These are phyloP conservation scores for Conomelus anceps DNA, from an alignment of 2,888 invertebrate genomes.

Conservation along the genomic window DNA sequence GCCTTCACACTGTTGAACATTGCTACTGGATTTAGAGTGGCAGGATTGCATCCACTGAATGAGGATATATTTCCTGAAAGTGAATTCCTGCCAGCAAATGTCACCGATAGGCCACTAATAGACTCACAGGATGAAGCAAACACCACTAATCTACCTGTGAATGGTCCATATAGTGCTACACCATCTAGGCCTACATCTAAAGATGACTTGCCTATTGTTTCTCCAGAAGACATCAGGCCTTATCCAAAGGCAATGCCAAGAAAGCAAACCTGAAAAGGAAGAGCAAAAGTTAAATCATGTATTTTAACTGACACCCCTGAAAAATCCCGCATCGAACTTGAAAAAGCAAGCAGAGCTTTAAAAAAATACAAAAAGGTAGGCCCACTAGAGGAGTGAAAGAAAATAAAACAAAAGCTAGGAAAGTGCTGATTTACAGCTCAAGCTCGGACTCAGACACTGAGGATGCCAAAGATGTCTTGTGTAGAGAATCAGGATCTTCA, in stretches of 20 bases:
- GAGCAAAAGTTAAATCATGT: neutral
- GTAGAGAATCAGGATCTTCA: too few relatives aligned
- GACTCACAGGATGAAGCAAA: too few relatives aligned
- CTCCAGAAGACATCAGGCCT: neutral
- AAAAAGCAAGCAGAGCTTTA: too few relatives aligned
- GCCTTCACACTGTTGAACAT: slow-evolving; percentile 20
- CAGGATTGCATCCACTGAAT: slow-evolving; percentile 18
- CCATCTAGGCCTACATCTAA: too few relatives aligned
- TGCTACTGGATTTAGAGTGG: slow-evolving; percentile 19
- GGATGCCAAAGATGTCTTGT: too few relatives aligned
- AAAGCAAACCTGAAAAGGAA: neutral
- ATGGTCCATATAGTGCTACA: too few relatives aligned
- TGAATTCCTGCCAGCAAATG: slow-evolving; percentile 16
- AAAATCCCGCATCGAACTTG: too few relatives aligned
- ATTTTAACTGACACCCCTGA: neutral
- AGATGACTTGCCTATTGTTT: neutral
- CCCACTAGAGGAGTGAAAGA: neutral
- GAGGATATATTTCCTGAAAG: slow-evolving; percentile 3
- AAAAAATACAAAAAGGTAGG: too few relatives aligned
- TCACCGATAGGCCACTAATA: slow-evolving; percentile 19
- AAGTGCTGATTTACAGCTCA: too few relatives aligned
- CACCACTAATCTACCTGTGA: too few relatives aligned
- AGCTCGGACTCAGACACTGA: too few relatives aligned
- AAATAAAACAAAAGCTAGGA: too few relatives aligned
- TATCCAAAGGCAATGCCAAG: neutral